Conservation (phyloP, 2,888 invertebrate species). For the Nomada ferruginata region DNA sequence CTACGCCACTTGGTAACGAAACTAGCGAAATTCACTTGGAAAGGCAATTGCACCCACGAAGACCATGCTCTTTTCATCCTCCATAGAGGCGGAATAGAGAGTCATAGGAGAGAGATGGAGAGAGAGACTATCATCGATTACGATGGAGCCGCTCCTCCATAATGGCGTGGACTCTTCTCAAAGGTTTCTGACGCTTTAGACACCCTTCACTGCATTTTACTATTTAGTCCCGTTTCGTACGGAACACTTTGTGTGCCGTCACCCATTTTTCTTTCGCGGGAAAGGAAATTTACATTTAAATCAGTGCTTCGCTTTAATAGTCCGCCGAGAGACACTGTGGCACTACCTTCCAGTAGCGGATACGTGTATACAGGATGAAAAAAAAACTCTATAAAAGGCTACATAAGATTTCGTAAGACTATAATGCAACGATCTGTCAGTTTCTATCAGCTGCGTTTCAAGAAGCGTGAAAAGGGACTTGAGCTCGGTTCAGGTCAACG, state of each 20-base stretch:
- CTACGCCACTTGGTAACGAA: background rate
- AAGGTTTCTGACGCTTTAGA: slow-evolving; percentile 48
- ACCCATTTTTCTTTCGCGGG: too few species aligned
- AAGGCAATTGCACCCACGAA: slow-evolving; percentile 16
- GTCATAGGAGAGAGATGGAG: background rate
- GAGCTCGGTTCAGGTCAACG: too few species aligned
- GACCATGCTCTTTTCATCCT: background rate
- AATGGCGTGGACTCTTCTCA: background rate
- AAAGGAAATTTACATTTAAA: too few species aligned
- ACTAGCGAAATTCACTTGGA: slow-evolving; percentile 26
- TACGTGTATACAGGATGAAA: too few species aligned
- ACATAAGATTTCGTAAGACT: too few species aligned
- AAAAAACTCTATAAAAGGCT: too few species aligned
- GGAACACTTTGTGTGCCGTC: slow-evolving; percentile 2
- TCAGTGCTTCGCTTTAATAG: too few species aligned
- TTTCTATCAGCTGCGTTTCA: too few species aligned
- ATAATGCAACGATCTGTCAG: too few species aligned
- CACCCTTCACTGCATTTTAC: slow-evolving; percentile 29
- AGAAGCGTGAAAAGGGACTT: too few species aligned
- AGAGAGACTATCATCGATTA: slow-evolving; percentile 36
- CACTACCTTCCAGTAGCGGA: too few species aligned
- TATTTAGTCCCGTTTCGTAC: background rate
- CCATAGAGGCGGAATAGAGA: background rate
- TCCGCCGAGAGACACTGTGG: too few species aligned
- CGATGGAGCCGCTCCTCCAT: slow-evolving; percentile 12